Evolutionary conservation across 2,797 vertebrate genomes (phyloP).

Genomic region (Holocentrus rufus): DNA sequence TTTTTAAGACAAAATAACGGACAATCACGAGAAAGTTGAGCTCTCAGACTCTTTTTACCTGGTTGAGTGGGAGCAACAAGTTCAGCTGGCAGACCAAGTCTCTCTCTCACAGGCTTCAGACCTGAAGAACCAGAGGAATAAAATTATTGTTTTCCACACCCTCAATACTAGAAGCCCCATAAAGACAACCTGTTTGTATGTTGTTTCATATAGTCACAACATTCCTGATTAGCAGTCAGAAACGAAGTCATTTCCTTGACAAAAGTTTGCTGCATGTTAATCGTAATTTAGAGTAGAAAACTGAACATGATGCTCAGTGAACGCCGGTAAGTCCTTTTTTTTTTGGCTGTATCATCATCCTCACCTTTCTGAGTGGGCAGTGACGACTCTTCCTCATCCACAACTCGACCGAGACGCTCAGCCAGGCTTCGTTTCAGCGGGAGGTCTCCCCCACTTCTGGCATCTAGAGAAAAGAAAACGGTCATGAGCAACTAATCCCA

Average conservation of each 20-base stretch:
- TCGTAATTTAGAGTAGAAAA: neutral
- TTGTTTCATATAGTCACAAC: too few relatives aligned
- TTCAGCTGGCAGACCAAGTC: constrained; percentile 81
- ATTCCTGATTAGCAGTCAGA: too few relatives aligned
- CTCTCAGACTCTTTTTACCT: constrained; percentile 68
- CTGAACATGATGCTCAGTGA: neutral
- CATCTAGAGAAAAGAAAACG: constrained; percentile 54
- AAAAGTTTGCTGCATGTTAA: too few relatives aligned
- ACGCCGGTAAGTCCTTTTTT: neutral
- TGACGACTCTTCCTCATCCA: constrained; percentile 72
- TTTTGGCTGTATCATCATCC: neutral
- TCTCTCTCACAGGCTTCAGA: constrained; percentile 84
- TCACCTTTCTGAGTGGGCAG: constrained; percentile 82
- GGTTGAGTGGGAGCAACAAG: constrained; percentile 56
- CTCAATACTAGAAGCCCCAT: too few relatives aligned
- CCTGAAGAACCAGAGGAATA: constrained; percentile 58
- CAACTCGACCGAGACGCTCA: constrained; percentile 87
- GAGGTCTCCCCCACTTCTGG: constrained; percentile 54
- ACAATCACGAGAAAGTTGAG: neutral
- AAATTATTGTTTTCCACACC: too few relatives aligned
- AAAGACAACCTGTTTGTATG: too few relatives aligned
- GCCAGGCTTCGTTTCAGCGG: constrained; percentile 84
- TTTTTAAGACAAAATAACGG: neutral
- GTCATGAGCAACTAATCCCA: neutral
- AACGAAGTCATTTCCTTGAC: too few relatives aligned